phyloP scores from a whole-genome alignment of 2,888 invertebrate genomes.

The Abrostola tripartita region DNA sequence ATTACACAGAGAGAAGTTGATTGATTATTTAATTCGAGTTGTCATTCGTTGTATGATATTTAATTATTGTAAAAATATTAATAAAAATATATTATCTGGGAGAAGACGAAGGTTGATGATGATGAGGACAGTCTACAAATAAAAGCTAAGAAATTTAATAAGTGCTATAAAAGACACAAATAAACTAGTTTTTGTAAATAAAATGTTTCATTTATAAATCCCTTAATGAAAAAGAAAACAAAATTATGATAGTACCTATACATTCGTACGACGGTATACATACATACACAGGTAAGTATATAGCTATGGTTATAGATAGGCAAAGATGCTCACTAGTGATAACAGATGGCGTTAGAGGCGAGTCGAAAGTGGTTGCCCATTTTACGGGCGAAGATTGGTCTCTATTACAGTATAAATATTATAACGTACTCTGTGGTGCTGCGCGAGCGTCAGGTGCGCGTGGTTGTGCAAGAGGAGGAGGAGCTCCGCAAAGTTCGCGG shows the following conservation, averaged over 20 bases:
- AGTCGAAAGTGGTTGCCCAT: slow-evolving; percentile 10
- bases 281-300: too few relatives aligned
- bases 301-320: background rate
- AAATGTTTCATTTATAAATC: background rate
- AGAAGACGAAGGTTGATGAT: slow-evolving; percentile 24
- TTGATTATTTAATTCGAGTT: slow-evolving; percentile 12
- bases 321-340: background rate
- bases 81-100: slow-evolving; percentile 9
- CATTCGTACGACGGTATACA: background rate
- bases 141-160: background rate
- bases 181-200: slow-evolving; percentile 2
- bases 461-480: too few relatives aligned
- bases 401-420: slow-evolving; percentile 3
- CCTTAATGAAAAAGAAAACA: too few relatives aligned
- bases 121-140: slow-evolving; percentile 17
- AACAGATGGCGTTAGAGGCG: slow-evolving; percentile 6
- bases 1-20: slow-evolving; percentile 6
- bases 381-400: slow-evolving; percentile 7
- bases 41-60: slow-evolving; percentile 10
- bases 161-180: slow-evolving; percentile 7
- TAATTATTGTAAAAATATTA: slow-evolving; percentile 24
- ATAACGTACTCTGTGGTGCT: too few relatives aligned
- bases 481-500: too few relatives aligned
- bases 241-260: background rate
- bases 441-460: too few relatives aligned